These are phyloP conservation scores for Syrmaticus mikado DNA, from an alignment of 2,113 vertebrate genomes.

Conservation along the genomic window DNA sequence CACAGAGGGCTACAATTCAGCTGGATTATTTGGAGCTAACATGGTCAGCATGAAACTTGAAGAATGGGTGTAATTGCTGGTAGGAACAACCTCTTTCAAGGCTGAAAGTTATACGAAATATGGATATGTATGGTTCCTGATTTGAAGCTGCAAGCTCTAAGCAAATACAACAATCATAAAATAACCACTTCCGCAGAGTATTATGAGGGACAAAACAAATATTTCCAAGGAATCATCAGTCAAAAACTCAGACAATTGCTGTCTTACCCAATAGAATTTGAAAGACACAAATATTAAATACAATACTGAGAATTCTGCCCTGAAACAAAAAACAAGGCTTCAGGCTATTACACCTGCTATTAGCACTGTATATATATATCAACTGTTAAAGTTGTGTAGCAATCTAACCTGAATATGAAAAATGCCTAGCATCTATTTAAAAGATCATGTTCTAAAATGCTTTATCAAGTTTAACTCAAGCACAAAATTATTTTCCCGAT, in stretches of 20 bases:
- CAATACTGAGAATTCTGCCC: neutral
- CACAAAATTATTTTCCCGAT: neutral
- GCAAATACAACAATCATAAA: neutral
- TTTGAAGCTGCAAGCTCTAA: neutral
- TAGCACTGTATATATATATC: rapidly evolving
- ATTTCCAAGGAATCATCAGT: neutral
- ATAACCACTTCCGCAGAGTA: neutral
- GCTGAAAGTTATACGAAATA: neutral
- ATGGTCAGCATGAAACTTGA: neutral
- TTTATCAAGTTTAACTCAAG: neutral
- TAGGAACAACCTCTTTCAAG: neutral
- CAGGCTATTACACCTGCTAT: rapidly evolving
- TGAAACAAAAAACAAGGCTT: neutral
- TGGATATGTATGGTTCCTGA: neutral
- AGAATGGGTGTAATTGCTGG: neutral
- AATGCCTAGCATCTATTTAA: neutral
- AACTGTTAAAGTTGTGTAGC: rapidly evolving
- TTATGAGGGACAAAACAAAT: neutral
- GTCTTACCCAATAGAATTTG: neutral
- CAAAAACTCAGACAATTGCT: neutral
- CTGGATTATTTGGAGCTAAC: neutral
- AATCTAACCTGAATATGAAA: neutral
- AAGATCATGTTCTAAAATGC: neutral
- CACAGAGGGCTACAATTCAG: neutral
- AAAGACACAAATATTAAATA: neutral